phyloP scores from a whole-genome alignment of 2,888 invertebrate species.

The Yponomeuta evonymella region DNA sequence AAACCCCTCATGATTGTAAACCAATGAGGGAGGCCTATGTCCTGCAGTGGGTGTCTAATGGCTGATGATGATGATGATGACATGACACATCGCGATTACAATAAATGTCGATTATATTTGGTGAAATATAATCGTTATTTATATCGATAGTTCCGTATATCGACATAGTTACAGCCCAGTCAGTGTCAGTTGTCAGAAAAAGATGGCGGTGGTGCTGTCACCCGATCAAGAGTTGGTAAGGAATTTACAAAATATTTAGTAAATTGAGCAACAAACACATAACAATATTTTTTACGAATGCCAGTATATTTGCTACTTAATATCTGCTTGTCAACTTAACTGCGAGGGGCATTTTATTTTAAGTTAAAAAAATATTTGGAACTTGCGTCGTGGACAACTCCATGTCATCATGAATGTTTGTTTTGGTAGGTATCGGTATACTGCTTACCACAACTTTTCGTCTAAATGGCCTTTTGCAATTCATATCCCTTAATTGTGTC shows the following conservation, averaged over 20 bases:
- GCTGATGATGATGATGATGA: no score
- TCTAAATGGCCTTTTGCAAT: background rate
- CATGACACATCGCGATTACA: no score
- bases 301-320: background rate
- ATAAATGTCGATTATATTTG: no score
- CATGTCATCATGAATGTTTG: constrained; percentile 70
- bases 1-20: no score
- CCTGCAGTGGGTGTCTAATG: no score
- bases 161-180: background rate
- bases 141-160: no score
- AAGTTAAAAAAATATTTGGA: constrained; percentile 24
- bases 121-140: no score
- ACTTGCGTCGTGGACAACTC: constrained; percentile 45
- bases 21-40: no score
- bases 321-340: background rate
- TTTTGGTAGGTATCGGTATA: constrained; percentile 47
- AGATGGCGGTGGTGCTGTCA: constrained; percentile 84
- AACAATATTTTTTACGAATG: background rate
- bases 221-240: constrained; percentile 87
- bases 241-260: constrained; percentile 29
- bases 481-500: background rate
- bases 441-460: background rate
- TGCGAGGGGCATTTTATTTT: background rate
- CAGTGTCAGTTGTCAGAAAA: constrained; percentile 29
- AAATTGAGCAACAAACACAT: background rate